phyloP scores from a whole-genome alignment of 35 echinoderm and acorn worm genomes.

The Apostichopus japonicus region DNA sequence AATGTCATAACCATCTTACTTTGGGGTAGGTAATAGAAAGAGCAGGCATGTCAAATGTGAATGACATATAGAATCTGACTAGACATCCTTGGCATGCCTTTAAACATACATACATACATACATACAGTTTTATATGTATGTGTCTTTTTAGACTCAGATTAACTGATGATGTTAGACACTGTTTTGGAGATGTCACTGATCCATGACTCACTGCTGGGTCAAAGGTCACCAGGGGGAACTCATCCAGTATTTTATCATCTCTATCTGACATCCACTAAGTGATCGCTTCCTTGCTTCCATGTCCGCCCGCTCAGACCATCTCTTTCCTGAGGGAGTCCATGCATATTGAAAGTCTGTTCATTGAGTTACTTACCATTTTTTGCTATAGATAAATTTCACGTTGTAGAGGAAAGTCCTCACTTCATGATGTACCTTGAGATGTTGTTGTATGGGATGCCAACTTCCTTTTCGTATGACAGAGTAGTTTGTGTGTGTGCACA shows the following conservation, averaged over 20 bases:
- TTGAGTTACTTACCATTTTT: neutral
- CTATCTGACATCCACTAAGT: conserved; percentile 34
- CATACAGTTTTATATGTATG: too few species aligned
- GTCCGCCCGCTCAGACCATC: neutral
- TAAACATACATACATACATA: too few species aligned
- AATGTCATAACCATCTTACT: too few species aligned
- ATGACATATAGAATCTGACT: too few species aligned
- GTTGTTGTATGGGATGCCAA: neutral
- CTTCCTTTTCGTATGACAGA: neutral
- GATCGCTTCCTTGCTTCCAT: conserved; percentile 12
- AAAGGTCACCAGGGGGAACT: neutral
- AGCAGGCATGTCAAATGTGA: too few species aligned
- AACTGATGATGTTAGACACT: neutral
- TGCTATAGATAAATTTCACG: too few species aligned
- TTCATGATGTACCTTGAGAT: neutral
- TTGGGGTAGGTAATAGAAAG: too few species aligned
- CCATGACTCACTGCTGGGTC: conserved; percentile 1
- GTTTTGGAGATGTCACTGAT: neutral
- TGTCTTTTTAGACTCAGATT: neutral
- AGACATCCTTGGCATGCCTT: too few species aligned
- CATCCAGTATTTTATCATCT: neutral
- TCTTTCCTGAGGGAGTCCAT: conserved; percentile 8
- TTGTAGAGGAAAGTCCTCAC: neutral
- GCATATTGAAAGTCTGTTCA: neutral
- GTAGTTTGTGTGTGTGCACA: neutral